Base-by-base conservation (phyloP, 2,888 invertebrate species). In the Allygus modestus region DNA sequence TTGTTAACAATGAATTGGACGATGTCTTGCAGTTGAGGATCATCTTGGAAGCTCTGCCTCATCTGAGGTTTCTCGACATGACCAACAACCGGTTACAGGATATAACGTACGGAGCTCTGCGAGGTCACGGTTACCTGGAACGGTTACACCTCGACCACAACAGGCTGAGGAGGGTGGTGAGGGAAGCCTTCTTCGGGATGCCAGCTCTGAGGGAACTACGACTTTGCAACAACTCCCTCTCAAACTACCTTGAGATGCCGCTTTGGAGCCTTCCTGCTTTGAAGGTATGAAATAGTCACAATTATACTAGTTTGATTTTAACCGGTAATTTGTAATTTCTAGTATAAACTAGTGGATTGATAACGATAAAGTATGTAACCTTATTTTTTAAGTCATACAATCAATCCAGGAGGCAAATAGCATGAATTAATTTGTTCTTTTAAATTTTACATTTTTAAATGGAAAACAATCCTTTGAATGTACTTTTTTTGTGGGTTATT, bases 241-340 rank as follows among this genome's bases (percentile, higher is more conserved):
- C 94, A 0, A 95, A 96, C 89, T 91, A 94, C 81, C 91, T 94
- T 71, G 94, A 95, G 86, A 93, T 94, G 77, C 96, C 97, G 0
- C 94, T 95, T 89, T 97, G 97, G 96, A 95, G 97, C 91, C 91
- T 97, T 69, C 97, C 97, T 0, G 94, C 95, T 9, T 91, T 97
- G 2, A 97, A 97, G 91, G 91, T 91, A 86, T 86, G 73, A 43
- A 61, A n/a, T n/a, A n/a, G n/a, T n/a, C n/a, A n/a, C n/a, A n/a
- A n/a, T n/a, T 54, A 11, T 5, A n/a, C n/a, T n/a, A n/a, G n/a
- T n/a, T n/a, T n/a, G n/a, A n/a, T n/a, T n/a, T n/a, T n/a, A n/a
- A n/a, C n/a, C n/a, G n/a, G 37, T 7, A 37, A 37, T 37, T 37
- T 37, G 37, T 37, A 37, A 9, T 37, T 79, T 46, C 15, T 41